These are phyloP conservation scores for Pseudorectes ferrugineus DNA, from an alignment of 2,113 vertebrate genomes.

Conservation along the genomic window DNA sequence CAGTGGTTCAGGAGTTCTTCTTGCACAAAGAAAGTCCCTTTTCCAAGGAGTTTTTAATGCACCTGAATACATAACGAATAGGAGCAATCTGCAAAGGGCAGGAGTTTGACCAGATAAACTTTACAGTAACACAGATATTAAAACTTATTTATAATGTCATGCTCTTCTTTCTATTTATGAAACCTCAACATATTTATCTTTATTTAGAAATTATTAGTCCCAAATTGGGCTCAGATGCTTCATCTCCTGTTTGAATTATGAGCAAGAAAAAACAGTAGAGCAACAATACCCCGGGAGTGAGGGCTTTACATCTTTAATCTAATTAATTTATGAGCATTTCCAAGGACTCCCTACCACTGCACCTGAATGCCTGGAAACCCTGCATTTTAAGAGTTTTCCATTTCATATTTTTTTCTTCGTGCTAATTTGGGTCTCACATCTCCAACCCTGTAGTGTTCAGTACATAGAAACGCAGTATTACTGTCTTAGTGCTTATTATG, in stretches of 20 bases:
- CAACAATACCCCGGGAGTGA: neutral
- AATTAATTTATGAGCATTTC: slow-evolving; percentile 24
- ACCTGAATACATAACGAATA: neutral
- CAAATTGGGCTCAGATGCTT: neutral
- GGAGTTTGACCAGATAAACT: neutral
- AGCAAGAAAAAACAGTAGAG: neutral
- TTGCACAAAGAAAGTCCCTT: neutral
- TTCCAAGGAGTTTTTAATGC: neutral
- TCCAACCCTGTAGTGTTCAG: neutral
- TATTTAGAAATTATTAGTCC: slow-evolving; percentile 29
- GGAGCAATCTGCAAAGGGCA: neutral
- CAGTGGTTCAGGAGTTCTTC: neutral
- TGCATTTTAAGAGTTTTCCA: neutral
- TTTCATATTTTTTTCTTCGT: neutral
- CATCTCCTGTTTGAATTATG: neutral
- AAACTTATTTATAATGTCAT: neutral
- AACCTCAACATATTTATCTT: neutral
- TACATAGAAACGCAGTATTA: neutral
- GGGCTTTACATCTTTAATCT: neutral
- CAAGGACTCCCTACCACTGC: neutral
- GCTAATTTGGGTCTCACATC: neutral
- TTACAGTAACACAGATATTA: neutral
- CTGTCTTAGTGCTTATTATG: neutral
- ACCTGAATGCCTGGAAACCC: neutral
- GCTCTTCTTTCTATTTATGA: neutral